phyloP scores from a whole-genome alignment of 2,888 invertebrate species.

The Epinotia demarniana region DNA sequence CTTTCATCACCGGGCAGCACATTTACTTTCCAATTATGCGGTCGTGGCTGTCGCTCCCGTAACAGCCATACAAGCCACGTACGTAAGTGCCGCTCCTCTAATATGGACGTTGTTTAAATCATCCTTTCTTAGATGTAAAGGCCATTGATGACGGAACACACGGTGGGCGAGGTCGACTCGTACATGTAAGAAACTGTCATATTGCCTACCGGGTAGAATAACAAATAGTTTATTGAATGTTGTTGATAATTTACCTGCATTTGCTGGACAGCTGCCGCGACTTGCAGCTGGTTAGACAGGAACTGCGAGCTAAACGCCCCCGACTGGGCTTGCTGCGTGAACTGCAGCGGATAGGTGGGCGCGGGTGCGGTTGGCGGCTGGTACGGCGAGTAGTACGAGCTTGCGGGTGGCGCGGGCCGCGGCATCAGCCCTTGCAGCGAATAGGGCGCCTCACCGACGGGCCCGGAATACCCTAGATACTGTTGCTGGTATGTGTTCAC shows the following conservation, averaged over 20 bases:
- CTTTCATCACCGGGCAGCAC: no score
- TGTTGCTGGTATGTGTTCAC: constrained; percentile 81
- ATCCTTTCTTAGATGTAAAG: no score
- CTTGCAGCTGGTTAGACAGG: constrained; percentile 77
- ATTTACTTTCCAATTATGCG: no score
- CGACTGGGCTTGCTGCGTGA: constrained; percentile 85
- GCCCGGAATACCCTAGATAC: constrained; percentile 78
- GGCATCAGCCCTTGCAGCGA: constrained; percentile 78
- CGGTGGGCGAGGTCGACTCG: no score
- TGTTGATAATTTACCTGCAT: constrained; percentile 68
- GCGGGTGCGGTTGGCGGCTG: constrained; percentile 83
- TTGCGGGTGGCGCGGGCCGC: constrained; percentile 78
- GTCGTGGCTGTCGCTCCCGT: no score
- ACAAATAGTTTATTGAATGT: not conserved
- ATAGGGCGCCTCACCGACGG: constrained; percentile 77
- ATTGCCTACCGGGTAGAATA: not conserved
- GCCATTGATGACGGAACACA: no score
- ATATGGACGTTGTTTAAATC: no score
- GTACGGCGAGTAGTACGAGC: constrained; percentile 80
- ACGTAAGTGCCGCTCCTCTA: no score
- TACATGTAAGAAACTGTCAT: no score
- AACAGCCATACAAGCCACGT: no score
- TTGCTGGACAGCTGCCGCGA: constrained; percentile 79
- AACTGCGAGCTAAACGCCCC: constrained; percentile 79
- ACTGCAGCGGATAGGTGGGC: constrained; percentile 86